Evolutionary conservation across 2,888 invertebrate species (phyloP), one percentile per base, ranked within the genome.

Genomic region (Nipponacmea schrenckii): DNA sequence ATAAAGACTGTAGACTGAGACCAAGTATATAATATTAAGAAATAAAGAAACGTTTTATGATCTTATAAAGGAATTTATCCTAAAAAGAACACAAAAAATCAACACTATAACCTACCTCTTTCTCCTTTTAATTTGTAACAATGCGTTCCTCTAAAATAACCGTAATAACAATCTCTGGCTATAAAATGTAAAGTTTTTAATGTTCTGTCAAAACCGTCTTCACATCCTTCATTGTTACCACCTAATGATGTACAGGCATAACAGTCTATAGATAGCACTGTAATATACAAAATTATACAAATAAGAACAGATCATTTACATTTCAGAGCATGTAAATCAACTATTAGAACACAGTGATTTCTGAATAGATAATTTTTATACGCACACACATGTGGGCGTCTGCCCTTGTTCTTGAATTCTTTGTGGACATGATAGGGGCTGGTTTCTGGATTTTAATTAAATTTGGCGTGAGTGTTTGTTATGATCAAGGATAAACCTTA

Each of bases 91-190:
- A 63, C 20, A 0, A 17, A 48, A 48, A n/a, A 17, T 48, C 7
- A 68, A 31, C 56, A 44, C 15, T 45, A n/a, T 12, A 45, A 45
- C 73, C 15, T 67, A 84, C 84, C 81, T 77, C 81, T 76, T 10
- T 71, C 74, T 69, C 84, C 84, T 69, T 80, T 83, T 62, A 85
- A 74, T 77, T 85, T 84, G 66, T 84, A 81, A 75, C 85, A 85
- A 74, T 80, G 81, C 7, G 82, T 83, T 26, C 81, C 84, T 63
- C 75, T 80, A 80, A 84, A 85, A 73, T 74, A 81, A 50, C 81
- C 82, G 68, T 83, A 84, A 67, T 74, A 76, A 69, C 85, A 85
- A 17, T 79, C 68, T 45, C 83, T 73, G 20, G 73, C 64, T 31
- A 85, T 85, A 39, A 83, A 73, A 24, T 81, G 77, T 8, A 80